Percentiles rank a stretch among this genome's conserved stretches.
Conservation (phyloP, 2,797 vertebrate species). For the Pseudochromis fuscus region DNA sequence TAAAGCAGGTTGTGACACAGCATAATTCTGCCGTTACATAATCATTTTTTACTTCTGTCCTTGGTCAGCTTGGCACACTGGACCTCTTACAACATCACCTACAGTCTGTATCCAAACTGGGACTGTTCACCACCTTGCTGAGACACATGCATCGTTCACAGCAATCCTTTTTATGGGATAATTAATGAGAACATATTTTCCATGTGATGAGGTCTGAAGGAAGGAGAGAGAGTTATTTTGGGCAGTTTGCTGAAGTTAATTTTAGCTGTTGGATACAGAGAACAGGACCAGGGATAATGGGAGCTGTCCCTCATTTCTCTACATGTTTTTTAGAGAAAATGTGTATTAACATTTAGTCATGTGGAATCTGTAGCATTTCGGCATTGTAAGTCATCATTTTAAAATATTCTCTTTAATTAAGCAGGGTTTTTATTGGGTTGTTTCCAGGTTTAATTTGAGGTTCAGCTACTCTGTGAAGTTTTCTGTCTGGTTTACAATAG, state of each 20-base stretch:
- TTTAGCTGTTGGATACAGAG: conserved; percentile 50
- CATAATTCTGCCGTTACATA: conserved; percentile 18
- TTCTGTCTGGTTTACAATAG: not conserved
- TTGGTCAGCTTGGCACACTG: conserved; percentile 18
- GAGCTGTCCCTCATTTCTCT: conserved; percentile 6
- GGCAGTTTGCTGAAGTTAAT: conserved; percentile 46
- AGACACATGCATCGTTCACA: conserved; percentile 17
- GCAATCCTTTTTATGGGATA: conserved; percentile 28
- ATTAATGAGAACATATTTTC: conserved; percentile 58
- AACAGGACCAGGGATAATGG: conserved; percentile 1
- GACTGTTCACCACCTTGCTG: conserved; percentile 11
- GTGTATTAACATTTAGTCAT: not conserved
- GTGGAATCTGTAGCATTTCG: not conserved
- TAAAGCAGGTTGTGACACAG: conserved; percentile 1
- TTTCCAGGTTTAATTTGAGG: not conserved
- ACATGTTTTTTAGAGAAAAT: conserved; percentile 2
- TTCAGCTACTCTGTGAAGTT: not conserved
- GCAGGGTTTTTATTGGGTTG: not conserved
- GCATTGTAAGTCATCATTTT: not conserved
- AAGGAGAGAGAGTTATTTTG: conserved; percentile 52
- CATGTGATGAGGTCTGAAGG: conserved; percentile 29
- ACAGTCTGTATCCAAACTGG: conserved; percentile 35
- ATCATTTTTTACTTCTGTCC: conserved; percentile 24
- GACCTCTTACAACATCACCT: conserved; percentile 26
- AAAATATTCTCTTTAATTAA: not conserved